Conservation (phyloP, 2,888 invertebrate species). For the Cybosia mesomella region DNA sequence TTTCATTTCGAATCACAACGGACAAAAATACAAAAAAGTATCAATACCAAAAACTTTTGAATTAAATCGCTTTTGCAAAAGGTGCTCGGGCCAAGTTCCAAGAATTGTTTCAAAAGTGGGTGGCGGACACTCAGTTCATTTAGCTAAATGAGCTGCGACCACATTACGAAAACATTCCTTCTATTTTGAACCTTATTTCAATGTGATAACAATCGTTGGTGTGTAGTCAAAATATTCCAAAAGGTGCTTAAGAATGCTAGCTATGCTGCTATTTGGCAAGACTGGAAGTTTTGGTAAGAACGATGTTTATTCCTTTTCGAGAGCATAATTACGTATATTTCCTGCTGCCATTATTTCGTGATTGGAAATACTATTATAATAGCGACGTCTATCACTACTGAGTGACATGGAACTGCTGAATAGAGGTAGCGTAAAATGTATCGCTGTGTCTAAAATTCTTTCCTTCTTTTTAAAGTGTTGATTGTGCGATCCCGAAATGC, state of each 20-base stretch:
- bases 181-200: constrained; percentile 34
- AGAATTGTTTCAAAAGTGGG: constrained; percentile 53
- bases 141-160: constrained; percentile 59
- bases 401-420: no score
- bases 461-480: no score
- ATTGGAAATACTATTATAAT: background rate
- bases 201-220: constrained; percentile 8
- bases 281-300: constrained; percentile 18
- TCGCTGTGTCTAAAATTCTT: no score
- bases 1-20: background rate
- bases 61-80: constrained; percentile 49
- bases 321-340: constrained; percentile 16
- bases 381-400: background rate
- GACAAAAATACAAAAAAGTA: constrained; percentile 15
- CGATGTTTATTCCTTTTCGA: background rate
- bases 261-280: constrained; percentile 18
- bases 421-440: no score
- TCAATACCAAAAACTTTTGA: constrained; percentile 37
- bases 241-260: constrained; percentile 14
- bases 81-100: constrained; percentile 42
- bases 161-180: constrained; percentile 32
- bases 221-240: constrained; percentile 9
- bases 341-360: background rate
- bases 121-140: constrained; percentile 57
- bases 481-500: no score